Base-by-base conservation (phyloP, 2,113 vertebrate species). In the Hippoglossus stenolepis region DNA sequence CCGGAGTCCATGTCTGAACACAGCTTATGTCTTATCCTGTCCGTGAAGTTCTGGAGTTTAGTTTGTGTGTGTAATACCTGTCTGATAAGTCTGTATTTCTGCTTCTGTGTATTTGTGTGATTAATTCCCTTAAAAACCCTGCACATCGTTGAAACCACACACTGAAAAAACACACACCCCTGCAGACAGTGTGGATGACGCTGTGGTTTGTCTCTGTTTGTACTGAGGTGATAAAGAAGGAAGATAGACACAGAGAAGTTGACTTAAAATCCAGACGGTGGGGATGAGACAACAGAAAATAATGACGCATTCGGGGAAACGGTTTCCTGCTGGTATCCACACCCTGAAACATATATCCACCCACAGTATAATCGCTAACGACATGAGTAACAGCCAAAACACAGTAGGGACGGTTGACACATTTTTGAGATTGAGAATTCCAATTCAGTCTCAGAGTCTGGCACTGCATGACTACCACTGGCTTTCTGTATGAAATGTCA, bases 181-280 rank as follows among this genome's bases (percentile, higher is more conserved):
- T 38, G 35, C 28, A 65, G 51, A 67, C 58, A 65, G 66, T 31
- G 66, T 54, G 63, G 35, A 72, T 69, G 66, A 47, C 62, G 31
- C 17, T 72, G 75, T 59, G 69, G 59, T 77, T 57, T 59, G 51
- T 57, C 11, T 57, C 13, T 43, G 51, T 12, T 35, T 73, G 62
- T 43, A 31, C 28, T 24, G 45, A 64, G 1, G n/a, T 26, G 10
- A 71, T 75, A 35, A 73, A 49, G 58, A 57, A 20, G 26, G 8
- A 72, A 45, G 53, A 58, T 2, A 58, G 64, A 72, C 10, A 35
- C 7, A 67, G 18, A 70, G 9, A 53, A 20, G 54, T 20, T 59
- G 56, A 72, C 47, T 76, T 73, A 45, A 58, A n/a, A 82, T 73
- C 60, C 28, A 85, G 77, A 80, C 70, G 58, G 73, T 43, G 14